Percentiles rank a stretch among this genome's conserved stretches.
Evolutionary conservation across 2,113 vertebrate genomes (phyloP).

Genomic region (Canis aureus): DNA sequence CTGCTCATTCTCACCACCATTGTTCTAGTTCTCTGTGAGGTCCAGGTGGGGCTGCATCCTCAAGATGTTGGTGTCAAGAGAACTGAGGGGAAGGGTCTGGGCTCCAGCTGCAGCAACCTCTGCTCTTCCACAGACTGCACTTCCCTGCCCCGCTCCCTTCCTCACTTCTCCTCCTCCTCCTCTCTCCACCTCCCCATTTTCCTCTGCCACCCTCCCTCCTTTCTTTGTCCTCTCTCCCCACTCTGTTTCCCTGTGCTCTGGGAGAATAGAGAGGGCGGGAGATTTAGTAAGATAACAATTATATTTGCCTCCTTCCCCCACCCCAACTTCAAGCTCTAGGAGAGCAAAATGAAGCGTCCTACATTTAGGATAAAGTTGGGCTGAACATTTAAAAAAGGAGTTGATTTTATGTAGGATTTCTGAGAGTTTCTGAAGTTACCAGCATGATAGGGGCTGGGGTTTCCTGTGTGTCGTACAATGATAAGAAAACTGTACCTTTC

Average conservation of each 20-base stretch:
- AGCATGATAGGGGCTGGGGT: not conserved
- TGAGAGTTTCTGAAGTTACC: slow-evolving; percentile 52
- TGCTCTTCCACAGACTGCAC: fast-evolving
- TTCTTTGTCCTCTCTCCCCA: not conserved
- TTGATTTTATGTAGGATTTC: slow-evolving; percentile 58
- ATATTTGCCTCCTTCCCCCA: not conserved
- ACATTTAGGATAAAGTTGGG: slow-evolving; percentile 22
- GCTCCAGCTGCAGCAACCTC: fast-evolving
- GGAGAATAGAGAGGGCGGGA: not conserved
- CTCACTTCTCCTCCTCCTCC: too few species aligned
- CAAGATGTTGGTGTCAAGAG: not conserved
- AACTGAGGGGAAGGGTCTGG: not conserved
- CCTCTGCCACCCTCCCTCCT: not conserved
- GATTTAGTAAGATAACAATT: not conserved
- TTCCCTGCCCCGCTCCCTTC: not conserved
- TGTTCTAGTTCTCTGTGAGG: not conserved
- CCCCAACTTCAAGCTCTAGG: not conserved
- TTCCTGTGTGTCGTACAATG: slow-evolving; percentile 42
- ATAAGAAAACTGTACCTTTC: slow-evolving; percentile 50
- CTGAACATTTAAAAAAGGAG: slow-evolving; percentile 8
- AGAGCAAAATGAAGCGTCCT: slow-evolving; percentile 13
- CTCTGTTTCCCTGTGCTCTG: not conserved
- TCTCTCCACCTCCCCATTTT: not conserved
- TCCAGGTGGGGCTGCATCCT: not conserved
- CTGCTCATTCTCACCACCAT: not conserved